phyloP scores from a whole-genome alignment of 30 jellyfish, hydroid and myxozoan genomes.

The Hydractinia echinata region DNA sequence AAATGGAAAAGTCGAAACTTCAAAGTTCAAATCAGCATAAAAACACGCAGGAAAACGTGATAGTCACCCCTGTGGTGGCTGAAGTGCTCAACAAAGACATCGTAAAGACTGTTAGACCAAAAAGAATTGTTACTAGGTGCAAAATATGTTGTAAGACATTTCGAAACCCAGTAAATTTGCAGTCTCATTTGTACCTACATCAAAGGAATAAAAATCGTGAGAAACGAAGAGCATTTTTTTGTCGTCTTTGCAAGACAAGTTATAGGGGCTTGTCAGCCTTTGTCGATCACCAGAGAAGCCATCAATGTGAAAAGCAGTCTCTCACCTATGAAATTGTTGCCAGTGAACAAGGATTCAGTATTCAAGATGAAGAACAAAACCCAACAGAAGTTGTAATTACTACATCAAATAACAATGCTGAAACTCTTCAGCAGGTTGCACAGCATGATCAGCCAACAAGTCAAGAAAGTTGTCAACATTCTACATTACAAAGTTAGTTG shows the following conservation, averaged over 20 bases:
- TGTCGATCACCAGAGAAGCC: slow-evolving; percentile 29
- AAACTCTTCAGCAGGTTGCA: too few relatives aligned
- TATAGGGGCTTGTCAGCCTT: slow-evolving; percentile 26
- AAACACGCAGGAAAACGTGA: neutral
- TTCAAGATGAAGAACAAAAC: too few relatives aligned
- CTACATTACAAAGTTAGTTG: too few relatives aligned
- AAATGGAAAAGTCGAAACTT: slow-evolving; percentile 3
- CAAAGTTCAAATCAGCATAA: neutral
- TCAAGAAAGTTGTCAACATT: too few relatives aligned
- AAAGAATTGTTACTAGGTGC: slow-evolving; percentile 14
- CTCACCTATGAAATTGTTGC: neutral
- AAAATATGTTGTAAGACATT: slow-evolving; percentile 32
- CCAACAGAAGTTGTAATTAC: too few relatives aligned
- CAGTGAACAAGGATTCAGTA: too few relatives aligned
- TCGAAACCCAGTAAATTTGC: neutral
- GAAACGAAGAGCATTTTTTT: neutral
- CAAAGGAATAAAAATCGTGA: neutral
- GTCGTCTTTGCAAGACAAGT: slow-evolving; percentile 27
- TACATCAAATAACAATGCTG: too few relatives aligned
- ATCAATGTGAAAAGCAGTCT: slow-evolving; percentile 13
- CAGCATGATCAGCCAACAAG: too few relatives aligned
- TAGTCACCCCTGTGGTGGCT: too few relatives aligned
- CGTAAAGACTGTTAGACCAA: neutral
- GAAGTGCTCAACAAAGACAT: neutral
- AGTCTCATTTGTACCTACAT: slow-evolving; percentile 22